Evolutionary conservation across 2,113 vertebrate genomes (phyloP), one percentile per base, ranked within the genome.

Genomic region (Calonectris borealis): DNA sequence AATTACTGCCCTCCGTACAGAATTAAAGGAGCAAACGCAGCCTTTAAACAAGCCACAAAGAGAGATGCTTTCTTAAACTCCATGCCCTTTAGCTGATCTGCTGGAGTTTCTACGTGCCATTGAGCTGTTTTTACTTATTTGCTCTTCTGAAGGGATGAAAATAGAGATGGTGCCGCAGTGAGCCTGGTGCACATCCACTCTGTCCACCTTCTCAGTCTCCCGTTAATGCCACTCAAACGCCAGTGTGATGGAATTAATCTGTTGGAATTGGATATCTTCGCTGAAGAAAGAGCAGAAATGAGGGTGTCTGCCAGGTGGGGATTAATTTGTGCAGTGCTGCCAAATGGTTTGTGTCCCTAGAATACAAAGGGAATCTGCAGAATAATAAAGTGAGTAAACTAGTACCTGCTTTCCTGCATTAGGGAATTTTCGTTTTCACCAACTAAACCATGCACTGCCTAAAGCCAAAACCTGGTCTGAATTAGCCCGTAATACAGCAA

Each of bases 131-230:
- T 81, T 40, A 77, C 83, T 78, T 58, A 72, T 5, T 73, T 79
- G 38, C 11, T 64, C 27, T 94, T 82, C 83, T 64, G 38, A 78
- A 99, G 98, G 97, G 96, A 81, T 90, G n/a, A 98, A 98, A 85
- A 98, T 98, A 93, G 94, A 98, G 85, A 98, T 98, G 98, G 98
- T 98, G 97, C 98, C 19, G 98, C 98, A 0, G 97, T 98, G 89
- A 98, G 20, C 98, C 98, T 1, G 98, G 98, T 17, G 94, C 97
- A 8, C 96, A 98, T 31, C 98, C 98, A 2, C 88, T 98, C 1
- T 98, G 5, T 96, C 97, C 88, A 97, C 86, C 51, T 97, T 99
- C 94, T 98, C 98, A 3, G 60, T 98, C 5, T 98, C 98, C 76
- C 96, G 94, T 94, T 98, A 97, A 69, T 98, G 83, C 98, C 98